These are phyloP conservation scores for Emmelina monodactyla DNA, from an alignment of 2,888 invertebrate species.

Conservation along the genomic window DNA sequence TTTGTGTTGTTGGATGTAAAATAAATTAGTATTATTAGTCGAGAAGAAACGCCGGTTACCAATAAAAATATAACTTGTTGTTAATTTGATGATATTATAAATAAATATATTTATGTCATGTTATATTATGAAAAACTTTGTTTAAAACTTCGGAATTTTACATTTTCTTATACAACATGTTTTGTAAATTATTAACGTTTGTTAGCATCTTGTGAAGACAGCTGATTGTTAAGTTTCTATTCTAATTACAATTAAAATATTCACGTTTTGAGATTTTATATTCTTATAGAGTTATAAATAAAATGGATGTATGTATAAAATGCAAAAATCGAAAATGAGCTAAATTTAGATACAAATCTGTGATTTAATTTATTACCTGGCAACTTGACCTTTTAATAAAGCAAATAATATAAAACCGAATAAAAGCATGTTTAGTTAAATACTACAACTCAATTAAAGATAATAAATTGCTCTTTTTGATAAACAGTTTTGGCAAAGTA, in stretches of 20 bases:
- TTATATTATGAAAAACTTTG: slow-evolving; percentile 53
- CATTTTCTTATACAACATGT: slow-evolving; percentile 34
- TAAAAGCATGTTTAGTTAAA: neutral
- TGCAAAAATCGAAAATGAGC: too few relatives aligned
- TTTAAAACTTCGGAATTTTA: slow-evolving; percentile 46
- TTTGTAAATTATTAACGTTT: slow-evolving; percentile 53
- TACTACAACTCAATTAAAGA: too few relatives aligned
- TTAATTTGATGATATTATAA: slow-evolving; percentile 62
- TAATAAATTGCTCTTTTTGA: too few relatives aligned
- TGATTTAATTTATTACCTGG: slow-evolving; percentile 62
- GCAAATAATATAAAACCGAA: slow-evolving; percentile 15
- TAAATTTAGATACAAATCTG: slow-evolving; percentile 58
- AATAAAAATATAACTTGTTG: slow-evolving; percentile 64
- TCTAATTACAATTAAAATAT: too few relatives aligned
- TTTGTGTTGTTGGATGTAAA: slow-evolving; percentile 55
- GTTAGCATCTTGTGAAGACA: slow-evolving; percentile 18
- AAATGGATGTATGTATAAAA: too few relatives aligned
- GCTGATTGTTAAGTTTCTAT: slow-evolving; percentile 54
- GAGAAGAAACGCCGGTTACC: slow-evolving; percentile 66
- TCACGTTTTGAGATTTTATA: slow-evolving; percentile 30
- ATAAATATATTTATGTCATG: slow-evolving; percentile 54
- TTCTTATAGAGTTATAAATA: slow-evolving; percentile 39
- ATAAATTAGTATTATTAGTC: slow-evolving; percentile 61
- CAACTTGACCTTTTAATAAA: too few relatives aligned
- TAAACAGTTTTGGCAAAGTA: too few relatives aligned